Evolutionary conservation across 2,113 vertebrate genomes (phyloP).

Genomic region (Callithrix jacchus): DNA sequence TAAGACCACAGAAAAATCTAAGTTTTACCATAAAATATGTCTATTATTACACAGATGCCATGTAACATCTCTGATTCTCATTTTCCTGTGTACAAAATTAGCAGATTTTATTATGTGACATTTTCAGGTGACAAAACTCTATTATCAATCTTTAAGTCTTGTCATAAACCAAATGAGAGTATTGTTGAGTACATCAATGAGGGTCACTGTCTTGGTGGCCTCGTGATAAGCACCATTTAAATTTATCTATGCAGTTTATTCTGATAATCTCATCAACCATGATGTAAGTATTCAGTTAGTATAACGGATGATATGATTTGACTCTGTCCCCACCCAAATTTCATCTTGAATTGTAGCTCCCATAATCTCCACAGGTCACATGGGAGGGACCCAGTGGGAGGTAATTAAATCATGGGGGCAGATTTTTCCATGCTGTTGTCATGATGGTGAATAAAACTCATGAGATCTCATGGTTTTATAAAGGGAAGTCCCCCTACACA

Average conservation of each 20-base stretch:
- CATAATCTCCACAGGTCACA: too few relatives aligned
- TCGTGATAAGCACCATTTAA: neutral
- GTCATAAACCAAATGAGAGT: neutral
- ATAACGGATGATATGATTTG: neutral
- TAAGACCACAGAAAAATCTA: neutral
- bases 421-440: too few relatives aligned
- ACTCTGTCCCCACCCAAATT: too few relatives aligned
- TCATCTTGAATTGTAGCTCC: too few relatives aligned
- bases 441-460: too few relatives aligned
- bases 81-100: neutral
- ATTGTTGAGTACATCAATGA: neutral
- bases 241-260: neutral
- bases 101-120: neutral
- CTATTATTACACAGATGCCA: neutral
- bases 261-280: neutral
- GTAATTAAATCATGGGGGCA: too few relatives aligned
- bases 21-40: neutral
- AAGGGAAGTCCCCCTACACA: too few relatives aligned
- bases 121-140: neutral
- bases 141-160: neutral
- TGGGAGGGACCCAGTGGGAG: too few relatives aligned
- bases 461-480: too few relatives aligned
- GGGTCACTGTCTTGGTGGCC: neutral
- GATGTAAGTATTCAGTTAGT: neutral
- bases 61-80: neutral